Evolutionary conservation across 2,113 vertebrate genomes (phyloP), one percentile per base, ranked within the genome.

Genomic region (Saccopteryx bilineata): DNA sequence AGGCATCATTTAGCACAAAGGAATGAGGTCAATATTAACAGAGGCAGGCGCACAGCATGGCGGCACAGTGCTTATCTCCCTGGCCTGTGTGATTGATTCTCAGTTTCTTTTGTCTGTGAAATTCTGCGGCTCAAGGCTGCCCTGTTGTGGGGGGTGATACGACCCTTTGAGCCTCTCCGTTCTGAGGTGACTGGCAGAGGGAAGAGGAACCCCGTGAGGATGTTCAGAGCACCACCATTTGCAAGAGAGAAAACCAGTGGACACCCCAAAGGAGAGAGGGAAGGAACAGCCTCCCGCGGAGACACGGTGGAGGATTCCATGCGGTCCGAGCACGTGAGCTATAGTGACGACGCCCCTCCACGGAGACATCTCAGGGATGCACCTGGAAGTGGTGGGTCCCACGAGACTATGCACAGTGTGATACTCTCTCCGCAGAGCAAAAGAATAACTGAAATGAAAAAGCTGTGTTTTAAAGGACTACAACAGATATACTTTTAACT

Each of bases 41-140:
- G n/a, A 54, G 39, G 63, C 17, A 79, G 9, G 26, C 17, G 2
- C 15, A 60, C 21, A 76, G 52, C 52, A 56, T 0, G 0, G 21
- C 9, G 2, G n/a, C 63, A 7, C 54, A 66, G 18, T 13, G 63
- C 28, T 24, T 9, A 14, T 83, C 21, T n/a, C 61, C 14, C 8
- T 23, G n/a, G 14, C 75, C 50, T 54, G 1, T 8, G 15, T 68
- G 15, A 31, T 23, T 79, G 15, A 31, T 23, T 79, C 87, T 71
- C 79, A 76, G 23, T 68, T 81, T 17, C 48, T 90, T 75, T 66
- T 83, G 50, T 12, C 79, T 89, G 86, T 74, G 89, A 75, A 78
- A 48, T 63, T 91, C 28, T 63, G 33, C 28, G 7, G 8, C 39
- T 85, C 85, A 33, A 90, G 54, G n/a, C 33, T 63, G n/a, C 9